These are phyloP conservation scores for Alsophila aescularia DNA, from an alignment of 2,888 invertebrate species.

Conservation along the genomic window DNA sequence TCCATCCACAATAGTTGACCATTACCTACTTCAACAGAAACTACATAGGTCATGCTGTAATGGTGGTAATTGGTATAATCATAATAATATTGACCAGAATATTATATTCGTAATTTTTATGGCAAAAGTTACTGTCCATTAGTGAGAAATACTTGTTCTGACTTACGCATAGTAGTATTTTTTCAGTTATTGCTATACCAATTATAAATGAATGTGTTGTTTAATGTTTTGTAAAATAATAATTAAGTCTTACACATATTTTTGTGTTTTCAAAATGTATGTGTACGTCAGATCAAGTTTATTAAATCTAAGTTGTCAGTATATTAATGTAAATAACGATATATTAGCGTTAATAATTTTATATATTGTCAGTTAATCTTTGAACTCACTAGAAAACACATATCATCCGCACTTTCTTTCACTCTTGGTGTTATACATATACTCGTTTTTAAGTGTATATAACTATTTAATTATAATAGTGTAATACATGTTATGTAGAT, in stretches of 20 bases:
- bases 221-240: neutral
- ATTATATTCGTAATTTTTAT: slow-evolving; percentile 52
- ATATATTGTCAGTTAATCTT: slow-evolving; percentile 59
- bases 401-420: slow-evolving; percentile 80
- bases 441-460: slow-evolving; percentile 60
- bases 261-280: neutral
- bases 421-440: slow-evolving; percentile 78
- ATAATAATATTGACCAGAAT: slow-evolving; percentile 49
- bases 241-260: no score
- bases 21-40: no score
- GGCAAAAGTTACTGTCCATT: slow-evolving; percentile 61
- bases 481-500: slow-evolving; percentile 51
- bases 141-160: slow-evolving; percentile 49
- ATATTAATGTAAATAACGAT: slow-evolving; percentile 56
- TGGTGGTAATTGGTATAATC: slow-evolving; percentile 29
- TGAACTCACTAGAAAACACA: slow-evolving; percentile 74
- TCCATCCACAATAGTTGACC: no score
- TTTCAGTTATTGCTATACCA: neutral
- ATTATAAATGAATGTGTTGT: neutral
- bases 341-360: slow-evolving; percentile 70
- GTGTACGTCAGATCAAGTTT: slow-evolving; percentile 41
- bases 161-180: slow-evolving; percentile 29
- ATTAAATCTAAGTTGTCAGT: slow-evolving; percentile 49
- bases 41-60: no score
- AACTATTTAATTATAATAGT: slow-evolving; percentile 42